phyloP scores from a whole-genome alignment of 2,113 vertebrate species.

The Syngnathus floridae region DNA sequence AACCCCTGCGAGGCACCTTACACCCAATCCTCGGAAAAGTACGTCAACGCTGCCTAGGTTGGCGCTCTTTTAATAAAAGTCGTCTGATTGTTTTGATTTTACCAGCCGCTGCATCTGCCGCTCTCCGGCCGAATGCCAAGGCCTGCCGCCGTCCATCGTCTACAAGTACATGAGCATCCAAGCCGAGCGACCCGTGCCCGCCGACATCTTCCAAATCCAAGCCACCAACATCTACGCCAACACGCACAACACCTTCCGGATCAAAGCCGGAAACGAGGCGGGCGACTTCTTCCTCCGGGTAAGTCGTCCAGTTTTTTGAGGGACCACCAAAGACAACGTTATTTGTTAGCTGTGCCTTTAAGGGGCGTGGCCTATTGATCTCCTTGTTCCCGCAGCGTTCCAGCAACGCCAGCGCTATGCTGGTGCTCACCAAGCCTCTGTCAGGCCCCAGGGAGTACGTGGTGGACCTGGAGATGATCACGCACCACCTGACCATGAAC shows the following conservation, averaged over 20 bases:
- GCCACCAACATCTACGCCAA: constrained; percentile 90
- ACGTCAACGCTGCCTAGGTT: constrained; percentile 51
- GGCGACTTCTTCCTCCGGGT: constrained; percentile 94
- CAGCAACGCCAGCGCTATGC: constrained; percentile 88
- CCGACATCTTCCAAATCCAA: constrained; percentile 97
- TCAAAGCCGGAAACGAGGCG: constrained; percentile 92
- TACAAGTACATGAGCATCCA: constrained; percentile 98
- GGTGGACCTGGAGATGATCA: constrained; percentile 97
- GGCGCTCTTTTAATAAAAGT: not conserved
- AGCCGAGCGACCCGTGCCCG: constrained; percentile 85
- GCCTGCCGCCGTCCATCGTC: constrained; percentile 84
- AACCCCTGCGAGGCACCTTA: constrained; percentile 94
- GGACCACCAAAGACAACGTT: no score
- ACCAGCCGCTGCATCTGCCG: constrained; percentile 88
- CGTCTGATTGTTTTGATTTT: constrained; percentile 1
- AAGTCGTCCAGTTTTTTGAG: constrained; percentile 43
- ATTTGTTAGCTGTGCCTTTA: not conserved
- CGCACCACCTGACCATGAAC: constrained; percentile 83
- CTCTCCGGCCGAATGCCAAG: constrained; percentile 75
- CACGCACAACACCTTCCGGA: constrained; percentile 94
- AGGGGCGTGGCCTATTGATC: not conserved
- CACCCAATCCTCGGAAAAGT: constrained; percentile 85
- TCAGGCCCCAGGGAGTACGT: constrained; percentile 85
- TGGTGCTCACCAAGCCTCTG: constrained; percentile 89
- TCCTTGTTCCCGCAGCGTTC: constrained; percentile 76